phyloP scores from a whole-genome alignment of 2,113 vertebrate species.

The Accipiter virgatus region DNA sequence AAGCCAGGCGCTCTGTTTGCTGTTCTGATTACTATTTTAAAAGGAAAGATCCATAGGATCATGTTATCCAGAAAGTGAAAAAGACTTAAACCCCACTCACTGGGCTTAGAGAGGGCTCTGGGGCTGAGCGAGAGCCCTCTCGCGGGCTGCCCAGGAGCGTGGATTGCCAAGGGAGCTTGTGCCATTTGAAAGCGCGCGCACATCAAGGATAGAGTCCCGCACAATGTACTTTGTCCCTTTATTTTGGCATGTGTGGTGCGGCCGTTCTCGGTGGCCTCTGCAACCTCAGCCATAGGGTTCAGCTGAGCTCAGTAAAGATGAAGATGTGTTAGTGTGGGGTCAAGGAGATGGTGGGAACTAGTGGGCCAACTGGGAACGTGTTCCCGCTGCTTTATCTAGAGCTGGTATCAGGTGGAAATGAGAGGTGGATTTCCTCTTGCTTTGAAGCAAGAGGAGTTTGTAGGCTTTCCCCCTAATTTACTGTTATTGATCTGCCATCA shows the following conservation, averaged over 20 bases:
- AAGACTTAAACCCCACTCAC: constrained; percentile 33
- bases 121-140: background rate
- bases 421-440: constrained; percentile 11
- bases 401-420: background rate
- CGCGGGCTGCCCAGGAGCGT: background rate
- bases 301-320: constrained; percentile 22
- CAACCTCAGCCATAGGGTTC: background rate
- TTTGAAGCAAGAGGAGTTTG: background rate
- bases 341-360: background rate
- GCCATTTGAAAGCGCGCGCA: background rate
- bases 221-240: constrained; percentile 26
- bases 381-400: background rate
- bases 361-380: background rate
- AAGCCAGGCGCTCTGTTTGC: constrained; percentile 41
- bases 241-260: constrained; percentile 7
- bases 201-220: background rate
- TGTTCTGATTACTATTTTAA: constrained; percentile 61
- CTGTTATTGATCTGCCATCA: constrained; percentile 48
- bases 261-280: background rate
- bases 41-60: constrained; percentile 47
- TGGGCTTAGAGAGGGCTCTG: background rate
- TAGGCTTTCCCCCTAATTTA: constrained; percentile 43
- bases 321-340: background rate
- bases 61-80: constrained; percentile 49
- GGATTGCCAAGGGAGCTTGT: background rate